A percentile compares a stretch with the other conserved stretches of the same genome.
Conservation (phyloP, 1,140 invertebrate genomes). For the Plutomurus gul region DNA sequence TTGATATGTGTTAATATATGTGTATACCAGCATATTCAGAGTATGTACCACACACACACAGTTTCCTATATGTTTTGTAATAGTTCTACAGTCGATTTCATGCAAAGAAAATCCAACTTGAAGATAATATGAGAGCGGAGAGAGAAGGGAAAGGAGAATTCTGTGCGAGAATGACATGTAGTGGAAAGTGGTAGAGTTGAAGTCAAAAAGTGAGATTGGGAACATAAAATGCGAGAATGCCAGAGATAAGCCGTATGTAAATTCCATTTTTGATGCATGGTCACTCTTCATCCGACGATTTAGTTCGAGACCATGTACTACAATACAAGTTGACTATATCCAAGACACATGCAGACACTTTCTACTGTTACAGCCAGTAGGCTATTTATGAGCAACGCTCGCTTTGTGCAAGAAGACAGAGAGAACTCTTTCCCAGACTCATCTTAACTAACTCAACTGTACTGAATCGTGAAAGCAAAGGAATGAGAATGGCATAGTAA, state of each 20-base stretch:
- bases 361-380: neutral
- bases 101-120: neutral
- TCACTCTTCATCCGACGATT: slow-evolving; percentile 34
- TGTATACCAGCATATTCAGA: no score
- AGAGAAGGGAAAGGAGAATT: slow-evolving; percentile 1
- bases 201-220: slow-evolving; percentile 40
- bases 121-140: neutral
- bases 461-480: slow-evolving; percentile 11
- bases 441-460: no score
- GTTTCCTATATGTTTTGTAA: neutral
- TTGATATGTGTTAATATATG: no score
- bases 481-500: neutral
- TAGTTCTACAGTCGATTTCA: neutral
- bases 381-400: neutral
- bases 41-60: no score
- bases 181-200: slow-evolving; percentile 15
- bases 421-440: no score
- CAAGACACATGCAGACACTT: neutral
- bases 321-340: neutral
- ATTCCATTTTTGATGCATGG: slow-evolving; percentile 44
- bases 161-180: neutral
- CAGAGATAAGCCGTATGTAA: slow-evolving; percentile 44
- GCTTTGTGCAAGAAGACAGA: neutral
- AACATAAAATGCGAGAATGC: slow-evolving; percentile 38
- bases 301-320: slow-evolving; percentile 1